A percentile compares a stretch with the other conserved stretches of the same genome.
Evolutionary conservation across 2,113 vertebrate species (phyloP).

Genomic region (Cyrtonyx montezumae): DNA sequence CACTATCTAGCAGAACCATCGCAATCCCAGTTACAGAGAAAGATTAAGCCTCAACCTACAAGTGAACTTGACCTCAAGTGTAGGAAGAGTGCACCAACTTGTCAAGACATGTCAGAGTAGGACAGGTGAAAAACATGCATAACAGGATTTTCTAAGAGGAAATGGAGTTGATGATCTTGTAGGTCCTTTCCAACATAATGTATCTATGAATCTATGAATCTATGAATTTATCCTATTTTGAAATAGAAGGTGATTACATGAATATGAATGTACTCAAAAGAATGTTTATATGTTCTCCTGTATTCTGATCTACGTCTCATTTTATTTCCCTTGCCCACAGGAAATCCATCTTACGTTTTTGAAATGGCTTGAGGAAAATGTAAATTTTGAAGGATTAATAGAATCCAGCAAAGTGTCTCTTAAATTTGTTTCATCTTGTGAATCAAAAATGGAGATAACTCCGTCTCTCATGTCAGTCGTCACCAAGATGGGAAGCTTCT

Average conservation of each 20-base stretch:
- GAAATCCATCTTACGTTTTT: constrained; percentile 72
- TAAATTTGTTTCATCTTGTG: constrained; percentile 69
- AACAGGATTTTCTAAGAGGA: not conserved
- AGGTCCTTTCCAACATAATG: no score
- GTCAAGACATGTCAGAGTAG: not conserved
- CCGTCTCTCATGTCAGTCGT: constrained; percentile 78
- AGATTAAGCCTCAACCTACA: not conserved
- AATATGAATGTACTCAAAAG: not conserved
- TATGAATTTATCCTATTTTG: not conserved
- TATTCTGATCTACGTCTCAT: not conserved
- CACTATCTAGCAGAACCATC: not conserved
- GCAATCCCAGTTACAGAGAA: not conserved
- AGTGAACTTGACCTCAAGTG: accelerated
- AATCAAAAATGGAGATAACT: constrained; percentile 51
- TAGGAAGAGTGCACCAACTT: not conserved
- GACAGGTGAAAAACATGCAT: not conserved
- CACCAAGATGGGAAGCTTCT: constrained; percentile 67
- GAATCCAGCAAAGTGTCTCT: constrained; percentile 80
- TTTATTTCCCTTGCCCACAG: constrained; percentile 45
- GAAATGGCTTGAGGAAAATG: constrained; percentile 75
- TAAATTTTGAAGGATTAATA: constrained; percentile 74
- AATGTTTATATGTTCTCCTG: not conserved
- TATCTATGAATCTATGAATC: no score
- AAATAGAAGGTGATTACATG: not conserved
- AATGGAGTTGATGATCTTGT: no score